These are phyloP conservation scores for Eleginops maclovinus DNA, from an alignment of 2,113 vertebrate species.

Conservation along the genomic window DNA sequence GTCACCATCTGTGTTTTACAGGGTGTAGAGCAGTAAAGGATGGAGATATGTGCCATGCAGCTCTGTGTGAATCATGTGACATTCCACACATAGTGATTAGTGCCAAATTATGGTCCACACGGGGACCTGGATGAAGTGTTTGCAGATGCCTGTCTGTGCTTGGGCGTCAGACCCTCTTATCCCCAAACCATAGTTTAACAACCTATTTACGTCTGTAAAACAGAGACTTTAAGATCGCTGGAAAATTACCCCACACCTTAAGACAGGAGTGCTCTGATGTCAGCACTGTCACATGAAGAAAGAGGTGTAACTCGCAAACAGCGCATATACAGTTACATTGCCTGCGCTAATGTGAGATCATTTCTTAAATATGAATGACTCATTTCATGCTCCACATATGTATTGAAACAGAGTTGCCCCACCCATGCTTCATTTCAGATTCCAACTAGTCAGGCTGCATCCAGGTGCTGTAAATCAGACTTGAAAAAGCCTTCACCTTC, in stretches of 20 bases:
- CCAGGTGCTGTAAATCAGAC: conserved; percentile 44
- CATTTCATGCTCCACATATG: not conserved
- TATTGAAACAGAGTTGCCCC: not conserved
- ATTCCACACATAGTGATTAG: conserved; percentile 71
- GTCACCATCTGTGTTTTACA: conserved; percentile 72
- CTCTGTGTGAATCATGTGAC: conserved; percentile 64
- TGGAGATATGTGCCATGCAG: conserved; percentile 57
- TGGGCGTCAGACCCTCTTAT: conserved; percentile 52
- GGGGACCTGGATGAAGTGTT: conserved; percentile 70
- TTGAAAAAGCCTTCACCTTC: conserved; percentile 41
- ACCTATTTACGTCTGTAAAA: conserved; percentile 54
- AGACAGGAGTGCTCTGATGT: conserved; percentile 34
- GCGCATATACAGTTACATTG: conserved; percentile 6
- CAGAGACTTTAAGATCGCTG: conserved; percentile 40
- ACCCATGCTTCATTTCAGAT: not conserved
- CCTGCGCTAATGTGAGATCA: not conserved
- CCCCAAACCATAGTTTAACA: conserved; percentile 62
- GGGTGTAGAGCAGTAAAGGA: conserved; percentile 57
- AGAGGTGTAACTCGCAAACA: conserved; percentile 17
- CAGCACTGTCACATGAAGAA: conserved; percentile 25
- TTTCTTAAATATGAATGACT: not conserved
- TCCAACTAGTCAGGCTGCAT: not conserved
- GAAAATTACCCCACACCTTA: conserved; percentile 52
- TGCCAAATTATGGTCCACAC: conserved; percentile 59
- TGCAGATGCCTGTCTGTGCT: conserved; percentile 63